Percentiles rank a stretch among this genome's conserved stretches.
phyloP scores from a whole-genome alignment of 2,888 invertebrate genomes.

The Pseudeuparius sepicola region DNA sequence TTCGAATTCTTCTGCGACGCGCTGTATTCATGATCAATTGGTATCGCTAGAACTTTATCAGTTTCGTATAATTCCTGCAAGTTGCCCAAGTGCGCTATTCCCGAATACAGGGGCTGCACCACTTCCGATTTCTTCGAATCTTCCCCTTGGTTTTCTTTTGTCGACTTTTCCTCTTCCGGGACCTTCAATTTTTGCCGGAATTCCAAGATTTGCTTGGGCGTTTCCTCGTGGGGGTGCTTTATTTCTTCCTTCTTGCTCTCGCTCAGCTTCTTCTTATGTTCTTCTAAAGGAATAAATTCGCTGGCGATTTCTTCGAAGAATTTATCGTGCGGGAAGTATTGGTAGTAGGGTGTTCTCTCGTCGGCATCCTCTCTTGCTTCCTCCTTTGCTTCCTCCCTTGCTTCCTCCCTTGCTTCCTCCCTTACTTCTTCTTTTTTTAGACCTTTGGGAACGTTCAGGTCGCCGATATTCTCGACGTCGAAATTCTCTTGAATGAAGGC shows the following conservation, averaged over 20 bases:
- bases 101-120: conserved; percentile 29
- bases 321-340: conserved; percentile 2
- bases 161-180: conserved; percentile 8
- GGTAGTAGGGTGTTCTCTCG: conserved; percentile 1
- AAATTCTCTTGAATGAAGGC: conserved; percentile 20
- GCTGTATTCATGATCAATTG: conserved; percentile 33
- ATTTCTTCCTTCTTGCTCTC: conserved; percentile 3
- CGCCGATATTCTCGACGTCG: conserved; percentile 20
- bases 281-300: too few relatives aligned
- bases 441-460: conserved; percentile 14
- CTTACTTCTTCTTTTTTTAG: conserved; percentile 16
- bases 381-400: conserved; percentile 13
- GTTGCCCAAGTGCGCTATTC: conserved; percentile 26
- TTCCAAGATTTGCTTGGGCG: conserved; percentile 17
- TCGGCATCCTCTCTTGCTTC: conserved; percentile 5
- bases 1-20: conserved; percentile 25
- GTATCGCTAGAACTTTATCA: conserved; percentile 32
- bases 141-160: conserved; percentile 13
- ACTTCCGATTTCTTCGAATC: conserved; percentile 21
- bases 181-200: conserved; percentile 13
- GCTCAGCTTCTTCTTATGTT: neutral
- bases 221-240: conserved; percentile 16
- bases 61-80: conserved; percentile 30
- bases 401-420: conserved; percentile 12
- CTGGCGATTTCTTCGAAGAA: conserved; percentile 1